Base-by-base conservation (phyloP, 2,113 vertebrate genomes). In the Hyla sarda region DNA sequence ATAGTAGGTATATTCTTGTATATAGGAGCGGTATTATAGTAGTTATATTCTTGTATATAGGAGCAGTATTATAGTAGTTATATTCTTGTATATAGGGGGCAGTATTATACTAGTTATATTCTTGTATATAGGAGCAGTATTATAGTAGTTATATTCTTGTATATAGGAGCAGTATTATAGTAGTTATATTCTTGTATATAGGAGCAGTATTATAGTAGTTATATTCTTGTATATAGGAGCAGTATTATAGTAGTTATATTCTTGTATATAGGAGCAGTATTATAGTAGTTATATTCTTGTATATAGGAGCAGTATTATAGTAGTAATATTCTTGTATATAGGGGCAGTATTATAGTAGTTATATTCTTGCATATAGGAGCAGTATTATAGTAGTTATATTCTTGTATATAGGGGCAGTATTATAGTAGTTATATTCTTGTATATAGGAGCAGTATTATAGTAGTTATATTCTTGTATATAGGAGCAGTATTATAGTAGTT, bases 31-130 rank as follows among this genome's bases (percentile, higher is more conserved):
- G n/a, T n/a, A n/a, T n/a, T n/a, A n/a, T n/a, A n/a, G n/a, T n/a
- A n/a, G n/a, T n/a, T n/a, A n/a, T n/a, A n/a, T n/a, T n/a, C n/a
- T n/a, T n/a, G n/a, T n/a, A n/a, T n/a, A n/a, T n/a, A n/a, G 41
- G 56, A 3, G 58, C 58, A 62, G n/a, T 28, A 62, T 62, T 58
- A 62, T 62, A 62, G 58, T 62, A 62, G 58, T 25, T 62, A 62
- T 62, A 62, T 62, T 62, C 58, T 25, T 62, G 58, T 62, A 62
- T 11, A 62, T 62, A 62, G 58, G 58, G 1, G 5, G 58, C 58
- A 62, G 58, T 62, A 62, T 62, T 62, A 62, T 62, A 62, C n/a
- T 62, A 62, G 58, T 62, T 62, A 62, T 62, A 62, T 62, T 62
- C 58, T 62, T 62, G 58, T 62, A 62, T 11, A 62, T 62, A 62